phyloP scores from a whole-genome alignment of 2,888 invertebrate species.

The Brachypalpus laphriformis region DNA sequence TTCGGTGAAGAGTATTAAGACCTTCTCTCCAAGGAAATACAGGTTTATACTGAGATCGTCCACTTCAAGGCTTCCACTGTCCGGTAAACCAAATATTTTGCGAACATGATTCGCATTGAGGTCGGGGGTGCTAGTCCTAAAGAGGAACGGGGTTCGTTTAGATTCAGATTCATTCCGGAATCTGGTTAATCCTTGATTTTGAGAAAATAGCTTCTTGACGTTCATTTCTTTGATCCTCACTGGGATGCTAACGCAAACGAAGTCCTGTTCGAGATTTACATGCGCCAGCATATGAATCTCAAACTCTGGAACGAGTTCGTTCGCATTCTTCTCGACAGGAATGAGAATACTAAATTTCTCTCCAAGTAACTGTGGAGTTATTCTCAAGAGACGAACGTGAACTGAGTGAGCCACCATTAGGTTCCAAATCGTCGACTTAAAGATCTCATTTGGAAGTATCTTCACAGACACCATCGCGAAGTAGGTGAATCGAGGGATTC shows the following conservation, averaged over 20 bases:
- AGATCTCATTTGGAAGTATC: conserved; percentile 72
- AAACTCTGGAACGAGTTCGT: conserved; percentile 75
- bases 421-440: conserved; percentile 77
- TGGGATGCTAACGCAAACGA: conserved; percentile 68
- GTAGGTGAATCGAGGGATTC: conserved; percentile 58
- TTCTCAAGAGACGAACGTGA: conserved; percentile 70
- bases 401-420: conserved; percentile 75
- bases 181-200: conserved; percentile 34
- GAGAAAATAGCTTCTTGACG: conserved; percentile 37
- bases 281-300: conserved; percentile 72
- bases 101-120: conserved; percentile 6
- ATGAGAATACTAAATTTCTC: conserved; percentile 76
- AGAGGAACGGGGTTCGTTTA: not conserved
- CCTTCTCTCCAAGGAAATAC: conserved; percentile 48
- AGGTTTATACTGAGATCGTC: conserved; percentile 10
- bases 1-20: conserved; percentile 22
- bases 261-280: conserved; percentile 60
- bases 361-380: conserved; percentile 76
- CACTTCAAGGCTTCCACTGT: conserved; percentile 9
- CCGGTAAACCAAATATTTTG: conserved; percentile 22
- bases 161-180: not conserved
- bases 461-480: conserved; percentile 76
- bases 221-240: conserved; percentile 23
- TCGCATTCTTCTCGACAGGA: conserved; percentile 64
- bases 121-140: not conserved